Evolutionary conservation across 2,888 invertebrate species (phyloP).

Genomic region (Drosophila suboccidentalis): DNA sequence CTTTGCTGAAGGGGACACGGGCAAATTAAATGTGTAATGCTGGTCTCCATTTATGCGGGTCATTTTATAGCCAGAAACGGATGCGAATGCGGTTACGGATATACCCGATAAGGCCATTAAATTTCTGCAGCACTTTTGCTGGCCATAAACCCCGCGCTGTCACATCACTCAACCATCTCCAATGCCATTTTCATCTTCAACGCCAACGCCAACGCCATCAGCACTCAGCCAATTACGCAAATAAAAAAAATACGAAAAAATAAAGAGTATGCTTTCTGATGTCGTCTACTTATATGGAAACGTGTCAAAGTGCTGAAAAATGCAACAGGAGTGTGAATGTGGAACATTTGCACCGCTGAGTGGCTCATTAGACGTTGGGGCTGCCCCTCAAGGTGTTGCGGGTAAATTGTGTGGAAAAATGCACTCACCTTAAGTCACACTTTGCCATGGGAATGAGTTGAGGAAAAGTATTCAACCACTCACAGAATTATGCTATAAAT

Average conservation of each 20-base stretch:
- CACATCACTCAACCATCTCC: conserved; percentile 60
- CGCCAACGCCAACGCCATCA: conserved; percentile 24
- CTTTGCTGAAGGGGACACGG: conserved; percentile 24
- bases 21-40: conserved; percentile 66
- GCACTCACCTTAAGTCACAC: conserved; percentile 20
- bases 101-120: conserved; percentile 73
- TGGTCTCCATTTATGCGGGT: conserved; percentile 70
- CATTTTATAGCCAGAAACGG: conserved; percentile 77
- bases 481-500: background rate
- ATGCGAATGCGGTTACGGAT: conserved; percentile 50
- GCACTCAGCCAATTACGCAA: conserved; percentile 78
- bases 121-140: conserved; percentile 58
- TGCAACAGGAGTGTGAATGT: conserved; percentile 40
- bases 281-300: conserved; percentile 58
- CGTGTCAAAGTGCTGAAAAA: conserved; percentile 81
- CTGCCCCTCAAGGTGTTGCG: conserved; percentile 61
- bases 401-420: conserved; percentile 71
- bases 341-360: conserved; percentile 37
- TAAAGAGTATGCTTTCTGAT: conserved; percentile 12
- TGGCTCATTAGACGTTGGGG: conserved; percentile 69
- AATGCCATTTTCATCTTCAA: conserved; percentile 6
- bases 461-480: background rate
- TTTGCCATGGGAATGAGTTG: background rate
- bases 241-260: conserved; percentile 50
- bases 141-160: conserved; percentile 62